phyloP scores from a whole-genome alignment of 2,113 vertebrate species.

The Tetrao urogallus region DNA sequence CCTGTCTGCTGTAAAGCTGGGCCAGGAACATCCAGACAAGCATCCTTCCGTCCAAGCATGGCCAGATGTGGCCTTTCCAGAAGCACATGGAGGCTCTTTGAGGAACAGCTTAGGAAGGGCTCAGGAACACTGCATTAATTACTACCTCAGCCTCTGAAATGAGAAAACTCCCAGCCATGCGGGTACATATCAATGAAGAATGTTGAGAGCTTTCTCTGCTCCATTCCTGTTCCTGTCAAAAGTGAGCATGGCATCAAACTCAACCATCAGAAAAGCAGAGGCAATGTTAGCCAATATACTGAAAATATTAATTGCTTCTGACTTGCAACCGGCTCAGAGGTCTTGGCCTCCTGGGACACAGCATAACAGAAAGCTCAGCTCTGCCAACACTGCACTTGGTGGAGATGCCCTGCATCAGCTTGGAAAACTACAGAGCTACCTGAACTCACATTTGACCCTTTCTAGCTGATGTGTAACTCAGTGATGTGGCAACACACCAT shows the following conservation, averaged over 20 bases:
- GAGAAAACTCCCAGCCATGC: neutral
- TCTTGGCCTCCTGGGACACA: neutral
- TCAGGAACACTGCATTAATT: neutral
- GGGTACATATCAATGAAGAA: neutral
- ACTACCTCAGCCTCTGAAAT: neutral
- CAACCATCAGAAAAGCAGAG: neutral
- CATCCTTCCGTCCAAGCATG: neutral
- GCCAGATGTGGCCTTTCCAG: neutral
- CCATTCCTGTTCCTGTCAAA: neutral
- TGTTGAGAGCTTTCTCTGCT: neutral
- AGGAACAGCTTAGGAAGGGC: neutral
- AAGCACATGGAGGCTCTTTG: neutral
- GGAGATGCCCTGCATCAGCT: neutral
- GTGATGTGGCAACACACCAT: neutral
- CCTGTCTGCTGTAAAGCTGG: neutral
- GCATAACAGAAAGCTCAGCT: fast-evolving
- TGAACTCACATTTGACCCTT: neutral
- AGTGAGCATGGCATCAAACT: neutral
- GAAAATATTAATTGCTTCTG: neutral
- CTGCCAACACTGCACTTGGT: neutral
- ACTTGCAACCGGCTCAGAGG: neutral
- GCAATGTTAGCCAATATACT: neutral
- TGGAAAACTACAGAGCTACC: neutral
- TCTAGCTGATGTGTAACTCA: neutral
- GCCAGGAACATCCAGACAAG: neutral